Evolutionary conservation across 2,888 invertebrate genomes (phyloP), one percentile per base, ranked within the genome.

Genomic region (Coleophora deauratella): DNA sequence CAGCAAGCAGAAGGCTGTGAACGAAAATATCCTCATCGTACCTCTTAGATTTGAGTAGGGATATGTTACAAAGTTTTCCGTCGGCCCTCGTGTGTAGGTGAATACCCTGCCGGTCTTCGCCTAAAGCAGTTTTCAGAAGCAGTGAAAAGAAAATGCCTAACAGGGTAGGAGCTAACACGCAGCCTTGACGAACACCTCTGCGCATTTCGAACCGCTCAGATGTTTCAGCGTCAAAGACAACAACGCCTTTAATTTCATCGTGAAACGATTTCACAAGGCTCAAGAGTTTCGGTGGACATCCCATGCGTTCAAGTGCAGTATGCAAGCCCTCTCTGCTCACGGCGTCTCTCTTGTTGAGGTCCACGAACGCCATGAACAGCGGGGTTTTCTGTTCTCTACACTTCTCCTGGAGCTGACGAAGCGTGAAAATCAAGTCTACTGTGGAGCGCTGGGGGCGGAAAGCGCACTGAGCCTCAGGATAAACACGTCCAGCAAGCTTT

Each of bases 321-420:
- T 35, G 15, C 6, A 35, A 3, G 31, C 31, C 8, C 8, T 36
- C 36, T 27, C 35, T 44, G 15, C 34, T 44, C 1, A 41, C 31
- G 10, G 40, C 34, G 14, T 37, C 37, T 1, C 31, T 13, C 15
- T 37, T 37, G 14, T 37, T 37, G 2, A 44, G n/a, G 33, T 38
- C 38, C 1, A 41, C 33, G 14, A 41, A 44, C 7, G 38, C 41
- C 21, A 21, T n/a, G n/a, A n/a, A n/a, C n/a, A n/a, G n/a, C n/a
- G n/a, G n/a, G n/a, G n/a, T n/a, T n/a, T n/a, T n/a, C n/a, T n/a
- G n/a, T n/a, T n/a, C n/a, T n/a, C n/a, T n/a, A n/a, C n/a, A n/a
- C n/a, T n/a, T n/a, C n/a, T n/a, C n/a, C n/a, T n/a, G n/a, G n/a
- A n/a, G n/a, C n/a, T n/a, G n/a, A n/a, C n/a, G n/a, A n/a, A n/a